These are phyloP conservation scores for Saccopteryx bilineata DNA, from an alignment of 2,113 vertebrate genomes.

Conservation along the genomic window DNA sequence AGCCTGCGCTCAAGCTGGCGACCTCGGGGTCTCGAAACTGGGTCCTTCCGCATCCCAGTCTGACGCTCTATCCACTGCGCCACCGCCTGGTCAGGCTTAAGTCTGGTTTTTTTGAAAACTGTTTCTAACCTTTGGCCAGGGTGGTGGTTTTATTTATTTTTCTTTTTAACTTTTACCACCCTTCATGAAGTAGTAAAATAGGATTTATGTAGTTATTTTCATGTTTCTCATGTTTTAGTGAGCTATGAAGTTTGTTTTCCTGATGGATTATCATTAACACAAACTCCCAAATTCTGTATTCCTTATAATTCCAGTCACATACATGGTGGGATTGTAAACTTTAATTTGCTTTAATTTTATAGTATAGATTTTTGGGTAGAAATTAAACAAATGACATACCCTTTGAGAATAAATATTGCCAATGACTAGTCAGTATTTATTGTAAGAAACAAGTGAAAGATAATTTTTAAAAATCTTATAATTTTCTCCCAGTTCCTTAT, in stretches of 20 bases:
- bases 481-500: conserved; percentile 17
- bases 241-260: conserved; percentile 42
- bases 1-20: too few species aligned
- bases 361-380: conserved; percentile 51
- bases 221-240: conserved; percentile 41
- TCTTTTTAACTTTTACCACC: conserved; percentile 49
- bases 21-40: too few species aligned
- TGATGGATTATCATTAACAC: conserved; percentile 8
- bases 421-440: background rate
- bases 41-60: too few species aligned
- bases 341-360: conserved; percentile 49
- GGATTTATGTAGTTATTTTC: conserved; percentile 41
- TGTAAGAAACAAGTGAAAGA: background rate
- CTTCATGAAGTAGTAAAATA: conserved; percentile 35
- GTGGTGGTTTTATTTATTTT: conserved; percentile 60
- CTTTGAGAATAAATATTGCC: conserved; percentile 50
- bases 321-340: conserved; percentile 12
- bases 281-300: background rate
- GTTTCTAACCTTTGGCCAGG: conserved; percentile 62
- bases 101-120: background rate
- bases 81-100: too few species aligned
- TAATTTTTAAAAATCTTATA: background rate
- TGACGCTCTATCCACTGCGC: too few species aligned
- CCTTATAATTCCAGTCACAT: background rate
- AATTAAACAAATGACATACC: conserved; percentile 35